Conservation (phyloP, 2,113 vertebrate genomes). For the Aplodontia rufa region DNA sequence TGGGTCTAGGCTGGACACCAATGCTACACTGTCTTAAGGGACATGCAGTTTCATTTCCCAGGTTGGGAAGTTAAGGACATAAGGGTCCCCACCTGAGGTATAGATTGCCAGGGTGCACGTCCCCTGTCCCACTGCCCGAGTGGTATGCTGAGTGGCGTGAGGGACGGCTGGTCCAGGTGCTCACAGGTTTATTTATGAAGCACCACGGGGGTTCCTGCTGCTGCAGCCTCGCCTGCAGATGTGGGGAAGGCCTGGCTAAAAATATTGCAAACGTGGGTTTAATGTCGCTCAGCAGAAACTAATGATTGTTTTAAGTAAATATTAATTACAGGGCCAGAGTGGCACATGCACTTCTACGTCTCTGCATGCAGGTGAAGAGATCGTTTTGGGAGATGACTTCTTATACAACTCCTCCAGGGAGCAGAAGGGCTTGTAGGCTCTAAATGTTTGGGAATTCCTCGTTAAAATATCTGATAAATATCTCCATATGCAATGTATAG, state of each 20-base stretch:
- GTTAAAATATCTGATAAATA: neutral
- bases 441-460: neutral
- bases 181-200: constrained; percentile 47
- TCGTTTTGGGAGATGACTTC: neutral
- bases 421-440: neutral
- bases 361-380: neutral
- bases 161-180: constrained; percentile 51
- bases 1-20: neutral
- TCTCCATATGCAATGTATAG: neutral
- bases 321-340: constrained; percentile 73
- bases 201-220: constrained; percentile 36
- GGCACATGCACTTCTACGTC: neutral
- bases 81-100: neutral
- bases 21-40: neutral
- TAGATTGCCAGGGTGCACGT: neutral
- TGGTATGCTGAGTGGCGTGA: neutral
- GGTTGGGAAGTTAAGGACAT: neutral
- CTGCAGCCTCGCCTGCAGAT: constrained; percentile 63
- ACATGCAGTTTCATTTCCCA: neutral
- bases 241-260: constrained; percentile 66
- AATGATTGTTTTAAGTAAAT: constrained; percentile 81
- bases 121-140: neutral
- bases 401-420: neutral
- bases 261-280: constrained; percentile 71
- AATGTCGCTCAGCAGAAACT: constrained; percentile 75